Evolutionary conservation across 2,113 vertebrate species (phyloP), one percentile per base, ranked within the genome.

Genomic region (Rhabdornis inornatus): DNA sequence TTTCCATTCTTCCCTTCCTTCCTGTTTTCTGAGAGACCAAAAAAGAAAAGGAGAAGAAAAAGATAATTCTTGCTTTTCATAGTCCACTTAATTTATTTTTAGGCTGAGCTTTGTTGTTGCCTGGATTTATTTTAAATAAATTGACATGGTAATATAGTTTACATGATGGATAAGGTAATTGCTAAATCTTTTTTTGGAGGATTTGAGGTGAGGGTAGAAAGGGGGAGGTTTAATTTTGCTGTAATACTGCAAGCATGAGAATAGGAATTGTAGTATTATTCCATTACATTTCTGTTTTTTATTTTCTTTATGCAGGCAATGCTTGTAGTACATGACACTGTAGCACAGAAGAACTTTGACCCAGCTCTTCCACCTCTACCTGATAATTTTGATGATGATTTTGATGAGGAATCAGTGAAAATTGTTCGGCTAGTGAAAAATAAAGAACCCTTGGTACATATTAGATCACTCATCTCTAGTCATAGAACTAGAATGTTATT

Each of bases 401-500:
- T 99, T 83, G 98, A 99, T 60, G 99, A 99, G 83, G 99, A 99
- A 94, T 99, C 99, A 0, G 99, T 99, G 77, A 99, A 99, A 98
- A 99, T 99, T 8, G 99, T 99, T 44, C 99, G 99, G 4, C 97
- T 99, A 89, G 99, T 99, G 86, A 99, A 99, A 96, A 99, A 99
- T 96, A 99, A 99, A 96, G 99, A 99, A 79, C 99, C 99, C 3
- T 93, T 99, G 98, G 99, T 99, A 97, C 65, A 97, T 97, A 64
- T 24, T 49, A 66, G 33, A 72, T 59, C 60, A 64, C 14, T 13
- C 5, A 9, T 47, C 33, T 60, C 28, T 53, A 33, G 37, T 50
- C 19, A 20, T 42, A 39, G 65, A 78, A 25, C 39, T 39, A 21
- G 68, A 83, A 33, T 1, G 0, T 68, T 77, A 3, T 1, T 81